phyloP scores from a whole-genome alignment of 2,797 vertebrate genomes.

The Syncerus caffer region DNA sequence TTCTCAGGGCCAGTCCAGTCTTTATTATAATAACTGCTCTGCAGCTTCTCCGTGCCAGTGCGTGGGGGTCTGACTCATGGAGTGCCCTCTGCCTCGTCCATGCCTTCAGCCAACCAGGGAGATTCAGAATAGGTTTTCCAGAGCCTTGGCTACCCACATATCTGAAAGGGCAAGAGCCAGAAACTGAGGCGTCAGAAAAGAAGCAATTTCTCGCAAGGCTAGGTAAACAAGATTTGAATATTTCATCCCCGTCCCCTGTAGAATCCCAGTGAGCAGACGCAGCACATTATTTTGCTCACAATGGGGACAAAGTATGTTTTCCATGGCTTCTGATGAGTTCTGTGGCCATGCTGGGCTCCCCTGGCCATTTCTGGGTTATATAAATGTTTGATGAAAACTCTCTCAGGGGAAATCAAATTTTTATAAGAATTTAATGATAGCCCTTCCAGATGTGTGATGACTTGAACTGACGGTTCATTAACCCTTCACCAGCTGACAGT shows the following conservation, averaged over 20 bases:
- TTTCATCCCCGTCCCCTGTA: background rate
- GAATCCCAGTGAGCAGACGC: background rate
- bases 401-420: conserved; percentile 82
- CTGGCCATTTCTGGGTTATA: conserved; percentile 79
- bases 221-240: conserved; percentile 40
- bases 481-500: conserved; percentile 67
- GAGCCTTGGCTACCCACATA: background rate
- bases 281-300: conserved; percentile 15
- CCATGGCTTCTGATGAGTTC: conserved; percentile 53
- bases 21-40: background rate
- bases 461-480: conserved; percentile 76
- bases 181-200: background rate
- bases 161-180: background rate
- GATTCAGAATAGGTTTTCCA: background rate
- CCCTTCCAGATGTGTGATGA: conserved; percentile 74
- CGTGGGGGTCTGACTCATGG: background rate
- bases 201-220: conserved; percentile 24
- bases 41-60: background rate
- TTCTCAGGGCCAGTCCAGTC: background rate
- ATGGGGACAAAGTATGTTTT: conserved; percentile 36
- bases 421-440: conserved; percentile 83
- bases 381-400: conserved; percentile 81
- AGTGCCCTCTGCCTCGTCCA: background rate
- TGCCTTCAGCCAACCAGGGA: background rate
- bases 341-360: conserved; percentile 33